These are phyloP conservation scores for Chrysolophus pictus DNA, from an alignment of 2,797 vertebrate genomes.

Conservation along the genomic window DNA sequence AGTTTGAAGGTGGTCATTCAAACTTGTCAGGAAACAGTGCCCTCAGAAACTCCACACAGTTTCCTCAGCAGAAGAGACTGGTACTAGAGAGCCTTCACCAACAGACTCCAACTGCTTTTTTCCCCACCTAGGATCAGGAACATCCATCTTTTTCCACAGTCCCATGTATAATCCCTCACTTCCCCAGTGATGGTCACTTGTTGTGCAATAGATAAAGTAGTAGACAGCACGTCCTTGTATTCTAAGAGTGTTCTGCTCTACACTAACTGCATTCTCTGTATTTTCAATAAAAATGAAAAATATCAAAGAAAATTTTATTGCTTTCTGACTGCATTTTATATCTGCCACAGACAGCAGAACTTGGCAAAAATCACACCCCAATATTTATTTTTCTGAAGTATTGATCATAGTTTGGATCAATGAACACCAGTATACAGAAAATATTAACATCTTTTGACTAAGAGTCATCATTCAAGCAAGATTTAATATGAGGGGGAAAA, in stretches of 20 bases:
- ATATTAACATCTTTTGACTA: not conserved
- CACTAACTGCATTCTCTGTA: not conserved
- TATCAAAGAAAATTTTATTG: not conserved
- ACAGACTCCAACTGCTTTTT: not conserved
- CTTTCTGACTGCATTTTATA: not conserved
- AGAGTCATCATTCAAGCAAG: not conserved
- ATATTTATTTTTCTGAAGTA: not conserved
- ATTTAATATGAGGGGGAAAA: not conserved
- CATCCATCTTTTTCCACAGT: not conserved
- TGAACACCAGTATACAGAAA: not conserved
- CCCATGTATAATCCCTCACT: accelerated
- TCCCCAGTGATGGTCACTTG: accelerated
- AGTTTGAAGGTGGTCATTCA: not conserved
- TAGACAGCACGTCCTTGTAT: not conserved
- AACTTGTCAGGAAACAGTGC: not conserved
- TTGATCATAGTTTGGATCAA: not conserved
- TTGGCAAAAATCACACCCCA: not conserved
- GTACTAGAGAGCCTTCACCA: not conserved
- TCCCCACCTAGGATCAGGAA: not conserved
- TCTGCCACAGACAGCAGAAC: not conserved
- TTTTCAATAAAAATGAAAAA: not conserved
- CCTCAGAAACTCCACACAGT: not conserved
- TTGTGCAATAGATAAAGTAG: not conserved
- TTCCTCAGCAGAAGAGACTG: not conserved
- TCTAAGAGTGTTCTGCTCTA: not conserved